These are phyloP conservation scores for Blennius ocellaris DNA, from an alignment of 2,113 vertebrate species.

Conservation along the genomic window DNA sequence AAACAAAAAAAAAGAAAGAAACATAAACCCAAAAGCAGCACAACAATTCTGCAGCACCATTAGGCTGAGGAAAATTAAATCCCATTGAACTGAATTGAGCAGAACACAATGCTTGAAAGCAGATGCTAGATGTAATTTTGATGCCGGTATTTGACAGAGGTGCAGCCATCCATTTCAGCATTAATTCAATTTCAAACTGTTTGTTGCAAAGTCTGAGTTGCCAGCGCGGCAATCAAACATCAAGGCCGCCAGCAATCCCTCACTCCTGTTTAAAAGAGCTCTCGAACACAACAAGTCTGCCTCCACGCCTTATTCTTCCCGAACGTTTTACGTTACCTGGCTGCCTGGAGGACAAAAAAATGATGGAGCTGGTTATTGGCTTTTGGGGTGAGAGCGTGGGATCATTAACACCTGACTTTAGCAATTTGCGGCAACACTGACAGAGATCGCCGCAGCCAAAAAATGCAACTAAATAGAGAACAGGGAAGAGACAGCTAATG, in stretches of 20 bases:
- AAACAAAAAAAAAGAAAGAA: neutral
- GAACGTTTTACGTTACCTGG: neutral
- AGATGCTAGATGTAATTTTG: neutral
- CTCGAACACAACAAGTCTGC: constrained; percentile 1
- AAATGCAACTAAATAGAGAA: constrained; percentile 61
- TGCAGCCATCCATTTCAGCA: neutral
- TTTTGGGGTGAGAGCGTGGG: constrained; percentile 9
- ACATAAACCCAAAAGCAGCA: neutral
- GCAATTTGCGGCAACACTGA: constrained; percentile 31
- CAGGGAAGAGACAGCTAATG: constrained; percentile 47
- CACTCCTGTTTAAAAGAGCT: constrained; percentile 6
- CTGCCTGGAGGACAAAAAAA: constrained; percentile 20
- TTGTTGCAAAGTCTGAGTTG: neutral
- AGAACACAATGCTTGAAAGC: neutral
- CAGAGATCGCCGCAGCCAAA: constrained; percentile 38
- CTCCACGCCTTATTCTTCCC: neutral
- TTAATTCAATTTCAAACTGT: constrained; percentile 3
- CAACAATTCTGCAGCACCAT: constrained; percentile 4
- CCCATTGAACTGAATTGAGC: neutral
- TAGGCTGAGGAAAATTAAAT: neutral
- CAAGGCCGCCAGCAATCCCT: constrained; percentile 4
- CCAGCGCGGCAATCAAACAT: neutral
- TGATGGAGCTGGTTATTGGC: constrained; percentile 39
- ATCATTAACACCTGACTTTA: constrained; percentile 50
- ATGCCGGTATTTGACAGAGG: neutral